Evolutionary conservation across 2,888 invertebrate species (phyloP).

Genomic region (Folsomia candida): DNA sequence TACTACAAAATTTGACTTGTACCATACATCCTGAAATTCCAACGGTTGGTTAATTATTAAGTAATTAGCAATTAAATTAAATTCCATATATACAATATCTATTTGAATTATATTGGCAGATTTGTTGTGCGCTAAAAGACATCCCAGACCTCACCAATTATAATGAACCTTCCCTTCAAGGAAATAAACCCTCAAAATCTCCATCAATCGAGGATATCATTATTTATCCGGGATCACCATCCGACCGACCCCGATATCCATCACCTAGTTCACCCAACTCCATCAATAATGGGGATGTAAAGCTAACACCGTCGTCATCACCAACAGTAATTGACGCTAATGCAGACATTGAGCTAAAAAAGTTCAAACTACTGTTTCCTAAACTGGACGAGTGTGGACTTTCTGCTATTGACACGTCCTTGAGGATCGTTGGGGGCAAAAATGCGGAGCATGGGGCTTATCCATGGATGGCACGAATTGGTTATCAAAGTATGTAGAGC

Average conservation of each 20-base stretch:
- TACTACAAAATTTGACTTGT: constrained; percentile 44
- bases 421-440: constrained; percentile 64
- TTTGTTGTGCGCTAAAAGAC: constrained; percentile 13
- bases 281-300: too few species aligned
- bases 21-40: constrained; percentile 26
- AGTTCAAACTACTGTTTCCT: constrained; percentile 38
- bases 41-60: constrained; percentile 8
- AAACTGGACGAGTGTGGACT: constrained; percentile 34
- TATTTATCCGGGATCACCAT: too few species aligned
- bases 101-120: neutral
- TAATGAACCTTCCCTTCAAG: neutral
- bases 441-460: constrained; percentile 64
- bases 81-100: constrained; percentile 29
- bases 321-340: neutral
- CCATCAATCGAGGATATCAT: too few species aligned
- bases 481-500: constrained; percentile 56
- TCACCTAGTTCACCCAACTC: neutral
- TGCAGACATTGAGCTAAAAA: constrained; percentile 6
- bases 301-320: neutral
- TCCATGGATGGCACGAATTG: constrained; percentile 75
- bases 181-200: neutral
- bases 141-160: neutral
- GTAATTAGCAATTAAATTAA: neutral
- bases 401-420: constrained; percentile 52
- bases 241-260: too few species aligned